phyloP scores from a whole-genome alignment of 1,140 invertebrate species.

The Monomorium pharaonis region DNA sequence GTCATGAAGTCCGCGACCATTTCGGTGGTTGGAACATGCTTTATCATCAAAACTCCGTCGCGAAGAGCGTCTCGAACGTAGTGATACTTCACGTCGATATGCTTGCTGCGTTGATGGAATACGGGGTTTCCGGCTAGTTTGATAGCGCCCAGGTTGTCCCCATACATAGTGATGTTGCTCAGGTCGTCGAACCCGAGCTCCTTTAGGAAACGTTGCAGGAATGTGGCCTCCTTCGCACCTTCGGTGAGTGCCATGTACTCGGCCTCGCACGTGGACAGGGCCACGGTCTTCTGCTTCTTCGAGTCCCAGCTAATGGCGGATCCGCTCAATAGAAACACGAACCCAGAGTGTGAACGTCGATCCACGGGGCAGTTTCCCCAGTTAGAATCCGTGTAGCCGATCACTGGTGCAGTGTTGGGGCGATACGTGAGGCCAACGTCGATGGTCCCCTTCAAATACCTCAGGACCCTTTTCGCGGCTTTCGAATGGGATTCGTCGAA shows the following conservation, averaged over 20 bases:
- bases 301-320: conserved; percentile 61
- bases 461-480: too few species aligned
- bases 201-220: conserved; percentile 53
- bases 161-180: conserved; percentile 27
- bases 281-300: conserved; percentile 64
- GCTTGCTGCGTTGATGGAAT: conserved; percentile 55
- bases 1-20: not conserved
- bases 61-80: not conserved
- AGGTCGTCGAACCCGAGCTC: conserved; percentile 46
- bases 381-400: conserved; percentile 2
- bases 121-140: conserved; percentile 51
- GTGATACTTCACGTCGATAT: conserved; percentile 63
- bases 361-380: conserved; percentile 68
- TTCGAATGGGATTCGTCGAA: too few species aligned
- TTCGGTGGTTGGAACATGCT: not conserved
- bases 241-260: conserved; percentile 80
- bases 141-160: conserved; percentile 52
- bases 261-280: too few species aligned
- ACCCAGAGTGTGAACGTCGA: conserved; percentile 69
- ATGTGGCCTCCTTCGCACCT: too few species aligned
- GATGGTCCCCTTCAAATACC: conserved; percentile 1
- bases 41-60: not conserved
- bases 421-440: not conserved
- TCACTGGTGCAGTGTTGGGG: not conserved
- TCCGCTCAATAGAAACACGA: conserved; percentile 43